These are phyloP conservation scores for Athalia rosae DNA, from an alignment of 2,888 invertebrate species.

Conservation along the genomic window DNA sequence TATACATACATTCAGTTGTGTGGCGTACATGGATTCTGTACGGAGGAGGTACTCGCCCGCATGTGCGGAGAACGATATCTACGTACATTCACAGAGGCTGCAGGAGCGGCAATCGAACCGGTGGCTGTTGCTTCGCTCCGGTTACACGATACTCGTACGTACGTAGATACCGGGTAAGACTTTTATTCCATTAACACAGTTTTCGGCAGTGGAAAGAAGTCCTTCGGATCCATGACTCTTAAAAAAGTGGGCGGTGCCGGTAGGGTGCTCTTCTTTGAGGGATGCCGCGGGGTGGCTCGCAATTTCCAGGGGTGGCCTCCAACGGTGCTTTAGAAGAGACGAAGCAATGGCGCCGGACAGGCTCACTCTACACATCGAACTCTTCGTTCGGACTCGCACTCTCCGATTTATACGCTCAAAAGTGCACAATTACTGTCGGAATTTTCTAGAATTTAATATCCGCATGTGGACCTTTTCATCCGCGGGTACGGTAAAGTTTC, in stretches of 20 bases:
- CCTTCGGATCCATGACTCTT: slow-evolving; percentile 66
- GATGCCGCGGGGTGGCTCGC: slow-evolving; percentile 54
- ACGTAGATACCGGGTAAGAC: slow-evolving; percentile 52
- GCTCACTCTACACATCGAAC: background rate
- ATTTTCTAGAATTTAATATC: too few relatives aligned
- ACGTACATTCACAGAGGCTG: background rate
- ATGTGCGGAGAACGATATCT: background rate
- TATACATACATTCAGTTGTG: background rate
- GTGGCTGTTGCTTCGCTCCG: background rate
- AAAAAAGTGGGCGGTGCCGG: slow-evolving; percentile 61
- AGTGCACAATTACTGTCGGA: background rate
- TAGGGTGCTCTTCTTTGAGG: slow-evolving; percentile 51
- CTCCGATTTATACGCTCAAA: background rate
- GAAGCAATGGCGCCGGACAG: slow-evolving; percentile 51
- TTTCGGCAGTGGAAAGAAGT: slow-evolving; percentile 56
- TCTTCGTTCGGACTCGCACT: slow-evolving; percentile 14
- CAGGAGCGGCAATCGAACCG: background rate
- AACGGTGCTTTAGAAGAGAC: slow-evolving; percentile 46
- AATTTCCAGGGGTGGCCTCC: slow-evolving; percentile 21
- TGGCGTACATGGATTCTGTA: background rate
- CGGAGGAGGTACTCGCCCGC: background rate
- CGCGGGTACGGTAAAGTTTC: too few relatives aligned
- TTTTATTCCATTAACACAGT: slow-evolving; percentile 70
- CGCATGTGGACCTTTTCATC: too few relatives aligned
- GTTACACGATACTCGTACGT: too few relatives aligned